Percentiles rank a stretch among this genome's conserved stretches.
Evolutionary conservation across 2,113 vertebrate species (phyloP).

Genomic region (Clupea harengus): DNA sequence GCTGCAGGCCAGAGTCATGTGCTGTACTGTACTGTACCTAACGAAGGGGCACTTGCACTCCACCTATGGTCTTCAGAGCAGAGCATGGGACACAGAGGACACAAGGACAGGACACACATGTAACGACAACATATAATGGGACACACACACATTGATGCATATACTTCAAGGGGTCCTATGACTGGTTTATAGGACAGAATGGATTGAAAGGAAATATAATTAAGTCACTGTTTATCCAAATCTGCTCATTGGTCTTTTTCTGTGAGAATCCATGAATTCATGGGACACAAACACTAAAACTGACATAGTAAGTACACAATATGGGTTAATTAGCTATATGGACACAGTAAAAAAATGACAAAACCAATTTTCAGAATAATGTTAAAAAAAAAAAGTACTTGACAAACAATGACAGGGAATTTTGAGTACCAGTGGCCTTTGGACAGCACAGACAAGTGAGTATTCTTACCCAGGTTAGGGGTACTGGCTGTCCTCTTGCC

Average conservation of each 20-base stretch:
- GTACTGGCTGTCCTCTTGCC: conserved; percentile 82
- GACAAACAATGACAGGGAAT: neutral
- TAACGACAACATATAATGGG: neutral
- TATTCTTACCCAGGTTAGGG: conserved; percentile 79
- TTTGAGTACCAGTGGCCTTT: neutral
- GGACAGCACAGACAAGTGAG: neutral
- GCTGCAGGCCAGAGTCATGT: conserved; percentile 54
- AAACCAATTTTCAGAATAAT: neutral
- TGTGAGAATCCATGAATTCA: neutral
- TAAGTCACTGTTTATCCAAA: neutral
- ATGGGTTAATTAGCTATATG: neutral
- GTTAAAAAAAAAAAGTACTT: neutral
- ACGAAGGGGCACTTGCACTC: conserved; percentile 83
- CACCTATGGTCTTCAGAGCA: conserved; percentile 81
- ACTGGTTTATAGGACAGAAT: neutral
- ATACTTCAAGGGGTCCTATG: neutral
- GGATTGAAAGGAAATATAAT: neutral
- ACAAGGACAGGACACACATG: conserved; percentile 62
- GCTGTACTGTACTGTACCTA: conserved; percentile 79
- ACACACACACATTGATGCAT: neutral
- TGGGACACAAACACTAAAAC: neutral
- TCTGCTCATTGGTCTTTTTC: too few relatives aligned
- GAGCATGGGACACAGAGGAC: conserved; percentile 44
- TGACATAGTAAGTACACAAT: neutral
- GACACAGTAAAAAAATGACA: neutral